phyloP scores from a whole-genome alignment of 2,888 invertebrate genomes.

The Ectemnius lituratus region DNA sequence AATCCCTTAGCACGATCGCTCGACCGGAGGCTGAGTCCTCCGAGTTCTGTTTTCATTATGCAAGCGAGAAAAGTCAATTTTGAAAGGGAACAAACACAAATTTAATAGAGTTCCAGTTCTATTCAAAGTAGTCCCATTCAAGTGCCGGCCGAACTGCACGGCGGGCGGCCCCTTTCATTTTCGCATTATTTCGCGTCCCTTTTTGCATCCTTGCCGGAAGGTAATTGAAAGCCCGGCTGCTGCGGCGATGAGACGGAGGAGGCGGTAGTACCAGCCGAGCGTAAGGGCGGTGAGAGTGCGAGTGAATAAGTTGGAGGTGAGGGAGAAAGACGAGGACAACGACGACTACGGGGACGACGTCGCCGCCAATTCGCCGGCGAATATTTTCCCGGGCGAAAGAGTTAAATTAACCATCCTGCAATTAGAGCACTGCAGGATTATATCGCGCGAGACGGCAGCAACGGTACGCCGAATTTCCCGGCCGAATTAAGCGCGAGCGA shows the following conservation, averaged over 20 bases:
- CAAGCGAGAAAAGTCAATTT: constrained; percentile 10
- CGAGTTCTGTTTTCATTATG: constrained; percentile 9
- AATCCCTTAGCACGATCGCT: background rate
- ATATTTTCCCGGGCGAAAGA: constrained; percentile 7
- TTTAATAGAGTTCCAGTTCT: constrained; percentile 10
- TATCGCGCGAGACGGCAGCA: constrained; percentile 22
- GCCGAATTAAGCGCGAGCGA: constrained; percentile 25
- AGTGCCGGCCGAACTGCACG: constrained; percentile 4
- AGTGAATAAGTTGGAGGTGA: background rate
- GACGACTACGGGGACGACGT: background rate
- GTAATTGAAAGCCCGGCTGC: constrained; percentile 2
- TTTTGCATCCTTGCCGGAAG: constrained; percentile 7
- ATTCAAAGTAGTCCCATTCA: constrained; percentile 9
- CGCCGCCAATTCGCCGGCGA: background rate
- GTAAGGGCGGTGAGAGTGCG: background rate
- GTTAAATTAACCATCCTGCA: constrained; percentile 29
- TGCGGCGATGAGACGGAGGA: background rate
- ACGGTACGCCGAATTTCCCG: constrained; percentile 13
- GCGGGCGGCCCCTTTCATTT: background rate
- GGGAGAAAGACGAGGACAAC: background rate
- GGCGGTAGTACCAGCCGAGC: background rate
- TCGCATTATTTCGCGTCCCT: constrained; percentile 10
- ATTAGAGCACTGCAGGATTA: constrained; percentile 26
- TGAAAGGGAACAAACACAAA: constrained; percentile 10
- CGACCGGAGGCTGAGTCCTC: background rate